Evolutionary conservation across 2,888 invertebrate species (phyloP).

Genomic region (Cataglyphis altisquamis): DNA sequence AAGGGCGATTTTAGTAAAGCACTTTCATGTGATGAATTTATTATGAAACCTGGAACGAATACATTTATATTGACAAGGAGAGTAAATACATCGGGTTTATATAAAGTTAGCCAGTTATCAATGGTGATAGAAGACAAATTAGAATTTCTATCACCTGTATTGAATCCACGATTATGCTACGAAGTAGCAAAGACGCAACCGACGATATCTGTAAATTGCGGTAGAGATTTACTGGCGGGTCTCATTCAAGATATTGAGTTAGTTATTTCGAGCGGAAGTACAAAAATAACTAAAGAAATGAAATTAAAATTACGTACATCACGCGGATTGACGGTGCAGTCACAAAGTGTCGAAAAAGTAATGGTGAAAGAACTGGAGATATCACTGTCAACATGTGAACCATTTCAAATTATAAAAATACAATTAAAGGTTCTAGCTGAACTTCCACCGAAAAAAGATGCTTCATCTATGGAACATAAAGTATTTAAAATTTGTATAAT

Average conservation of each 20-base stretch:
- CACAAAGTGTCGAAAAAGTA: constrained; percentile 83
- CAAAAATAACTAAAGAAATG: constrained; percentile 90
- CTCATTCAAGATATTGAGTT: constrained; percentile 92
- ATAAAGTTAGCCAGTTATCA: constrained; percentile 91
- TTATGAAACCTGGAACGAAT: constrained; percentile 90
- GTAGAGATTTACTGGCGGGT: constrained; percentile 93
- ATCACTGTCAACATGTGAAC: constrained; percentile 85
- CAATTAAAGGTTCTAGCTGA: constrained; percentile 91
- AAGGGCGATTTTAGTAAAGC: constrained; percentile 90
- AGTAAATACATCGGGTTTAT: constrained; percentile 90
- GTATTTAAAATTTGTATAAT: constrained; percentile 83
- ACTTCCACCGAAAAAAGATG: constrained; percentile 91
- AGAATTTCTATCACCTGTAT: constrained; percentile 90
- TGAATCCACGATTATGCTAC: constrained; percentile 88
- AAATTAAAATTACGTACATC: constrained; percentile 90
- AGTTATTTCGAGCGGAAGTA: constrained; percentile 93
- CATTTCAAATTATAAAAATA: constrained; percentile 90
- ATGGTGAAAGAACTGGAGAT: constrained; percentile 82
- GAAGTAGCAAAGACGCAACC: constrained; percentile 88
- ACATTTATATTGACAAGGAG: constrained; percentile 88
- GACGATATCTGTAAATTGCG: constrained; percentile 87
- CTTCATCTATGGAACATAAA: constrained; percentile 91
- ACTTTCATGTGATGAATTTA: constrained; percentile 87
- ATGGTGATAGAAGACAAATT: constrained; percentile 89
- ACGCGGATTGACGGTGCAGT: constrained; percentile 89